A percentile compares a stretch with the other conserved stretches of the same genome.
phyloP scores from a whole-genome alignment of 2,113 vertebrate species.

The Ahaetulla prasina region DNA sequence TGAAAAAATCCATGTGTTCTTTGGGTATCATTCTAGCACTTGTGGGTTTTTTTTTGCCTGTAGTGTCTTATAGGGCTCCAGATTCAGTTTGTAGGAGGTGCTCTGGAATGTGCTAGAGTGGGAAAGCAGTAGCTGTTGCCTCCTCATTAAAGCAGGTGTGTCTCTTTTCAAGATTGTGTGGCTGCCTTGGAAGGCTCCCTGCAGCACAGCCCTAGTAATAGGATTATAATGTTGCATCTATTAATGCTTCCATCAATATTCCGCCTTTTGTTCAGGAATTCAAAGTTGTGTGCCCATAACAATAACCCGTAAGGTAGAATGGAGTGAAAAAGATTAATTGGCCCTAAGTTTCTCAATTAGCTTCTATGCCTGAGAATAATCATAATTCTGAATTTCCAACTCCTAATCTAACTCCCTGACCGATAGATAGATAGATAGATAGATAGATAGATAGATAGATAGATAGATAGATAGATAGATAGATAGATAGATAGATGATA shows the following conservation, averaged over 20 bases:
- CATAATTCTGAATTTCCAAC: not conserved
- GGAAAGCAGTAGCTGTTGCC: not conserved
- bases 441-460: too few species aligned
- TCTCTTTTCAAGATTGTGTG: not conserved
- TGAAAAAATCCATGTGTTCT: not conserved
- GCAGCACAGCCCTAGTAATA: not conserved
- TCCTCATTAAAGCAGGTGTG: not conserved
- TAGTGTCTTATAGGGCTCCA: not conserved
- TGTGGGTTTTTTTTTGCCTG: not conserved
- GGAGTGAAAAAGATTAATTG: not conserved
- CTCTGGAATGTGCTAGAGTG: not conserved
- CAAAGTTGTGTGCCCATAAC: not conserved
- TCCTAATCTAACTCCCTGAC: not conserved
- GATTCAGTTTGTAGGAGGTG: not conserved
- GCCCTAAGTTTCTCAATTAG: not conserved
- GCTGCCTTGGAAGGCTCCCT: not conserved
- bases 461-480: too few species aligned
- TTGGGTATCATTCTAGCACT: not conserved
- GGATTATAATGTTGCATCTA: not conserved
- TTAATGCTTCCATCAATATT: not conserved
- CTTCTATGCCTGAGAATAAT: not conserved
- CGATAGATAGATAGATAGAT: not conserved
- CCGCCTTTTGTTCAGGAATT: not conserved
- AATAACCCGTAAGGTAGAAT: not conserved
- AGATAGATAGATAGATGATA: too few species aligned